These are phyloP conservation scores for Morpho deidamia DNA, from an alignment of 2,888 invertebrate genomes.

Conservation along the genomic window DNA sequence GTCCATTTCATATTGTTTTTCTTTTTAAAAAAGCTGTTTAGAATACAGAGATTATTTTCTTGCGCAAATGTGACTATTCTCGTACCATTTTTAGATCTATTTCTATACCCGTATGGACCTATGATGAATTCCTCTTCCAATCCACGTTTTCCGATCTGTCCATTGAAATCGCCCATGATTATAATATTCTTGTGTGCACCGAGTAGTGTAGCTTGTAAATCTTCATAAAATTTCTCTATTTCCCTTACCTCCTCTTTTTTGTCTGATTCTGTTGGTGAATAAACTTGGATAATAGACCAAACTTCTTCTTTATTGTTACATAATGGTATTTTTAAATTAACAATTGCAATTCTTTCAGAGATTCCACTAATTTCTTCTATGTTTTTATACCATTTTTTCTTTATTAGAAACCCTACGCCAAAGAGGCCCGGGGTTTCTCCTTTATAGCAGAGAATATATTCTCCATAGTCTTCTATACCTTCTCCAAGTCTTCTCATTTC, in stretches of 20 bases:
- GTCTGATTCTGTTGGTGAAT: conserved; percentile 23
- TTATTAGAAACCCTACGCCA: conserved; percentile 14
- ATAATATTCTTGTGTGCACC: conserved; percentile 19
- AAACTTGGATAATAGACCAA: conserved; percentile 25
- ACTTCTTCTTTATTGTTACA: conserved; percentile 3
- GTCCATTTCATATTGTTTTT: conserved; percentile 20
- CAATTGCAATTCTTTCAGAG: conserved; percentile 24
- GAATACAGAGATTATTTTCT: conserved; percentile 11
- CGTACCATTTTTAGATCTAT: background rate
- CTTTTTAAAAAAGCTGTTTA: conserved; percentile 20
- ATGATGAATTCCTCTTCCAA: conserved; percentile 20
- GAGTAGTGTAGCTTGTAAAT: conserved; percentile 8
- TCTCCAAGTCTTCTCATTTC: conserved; percentile 5
- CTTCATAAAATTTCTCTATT: conserved; percentile 4
- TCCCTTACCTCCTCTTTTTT: conserved; percentile 19
- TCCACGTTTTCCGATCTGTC: conserved; percentile 18
- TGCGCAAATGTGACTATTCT: conserved; percentile 13
- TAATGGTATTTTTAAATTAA: conserved; percentile 16
- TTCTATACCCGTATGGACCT: conserved; percentile 21
- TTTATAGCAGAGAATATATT: background rate
- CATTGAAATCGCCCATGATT: conserved; percentile 25
- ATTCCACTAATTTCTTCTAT: conserved; percentile 26
- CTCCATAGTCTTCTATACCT: background rate
- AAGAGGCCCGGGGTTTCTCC: background rate
- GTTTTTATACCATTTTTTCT: background rate